Conservation (phyloP, 2,888 invertebrate genomes). For the Galerucella nymphaeae region DNA sequence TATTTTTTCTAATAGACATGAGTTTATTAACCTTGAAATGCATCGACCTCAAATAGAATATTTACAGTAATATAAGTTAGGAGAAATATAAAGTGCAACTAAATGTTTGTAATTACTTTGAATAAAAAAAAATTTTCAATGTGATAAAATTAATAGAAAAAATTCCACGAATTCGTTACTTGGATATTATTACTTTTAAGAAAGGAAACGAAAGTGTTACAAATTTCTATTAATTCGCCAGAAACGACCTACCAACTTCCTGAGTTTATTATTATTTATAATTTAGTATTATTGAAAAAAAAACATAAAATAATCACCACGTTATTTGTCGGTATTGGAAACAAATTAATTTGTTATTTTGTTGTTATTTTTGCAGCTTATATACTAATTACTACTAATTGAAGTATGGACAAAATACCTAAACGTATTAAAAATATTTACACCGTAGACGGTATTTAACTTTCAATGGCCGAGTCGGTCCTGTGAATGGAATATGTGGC, state of each 20-base stretch:
- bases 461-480: constrained; percentile 16
- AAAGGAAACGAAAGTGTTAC: constrained; percentile 24
- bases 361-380: no score
- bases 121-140: constrained; percentile 5
- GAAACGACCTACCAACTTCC: neutral
- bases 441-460: neutral
- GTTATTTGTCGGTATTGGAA: neutral
- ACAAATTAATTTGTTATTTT: neutral
- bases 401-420: no score
- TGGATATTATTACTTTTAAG: neutral
- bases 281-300: no score
- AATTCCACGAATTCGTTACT: neutral
- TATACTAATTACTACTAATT: no score
- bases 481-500: constrained; percentile 25
- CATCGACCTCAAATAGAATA: constrained; percentile 26
- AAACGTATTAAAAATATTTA: no score
- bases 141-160: neutral
- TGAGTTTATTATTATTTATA: neutral
- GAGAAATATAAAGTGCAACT: constrained; percentile 24
- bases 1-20: neutral
- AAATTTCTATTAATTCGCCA: constrained; percentile 11
- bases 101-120: constrained; percentile 14
- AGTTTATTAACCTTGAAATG: constrained; percentile 24
- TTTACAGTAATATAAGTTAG: constrained; percentile 14
- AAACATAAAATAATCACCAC: no score